Evolutionary conservation across 2,888 invertebrate genomes (phyloP).

Genomic region (Thymelicus sylvestris): DNA sequence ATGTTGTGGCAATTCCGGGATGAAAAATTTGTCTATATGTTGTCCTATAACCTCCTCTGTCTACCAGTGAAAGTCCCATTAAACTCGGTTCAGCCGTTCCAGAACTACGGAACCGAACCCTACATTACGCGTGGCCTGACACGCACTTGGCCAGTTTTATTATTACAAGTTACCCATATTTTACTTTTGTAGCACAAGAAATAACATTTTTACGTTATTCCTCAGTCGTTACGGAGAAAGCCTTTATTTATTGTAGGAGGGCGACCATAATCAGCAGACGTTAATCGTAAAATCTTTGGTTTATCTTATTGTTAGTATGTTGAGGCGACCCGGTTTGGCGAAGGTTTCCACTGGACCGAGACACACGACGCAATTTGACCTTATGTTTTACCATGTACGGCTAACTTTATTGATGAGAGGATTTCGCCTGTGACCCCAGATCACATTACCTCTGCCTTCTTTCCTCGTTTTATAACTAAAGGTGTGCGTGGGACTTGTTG

Average conservation of each 20-base stretch:
- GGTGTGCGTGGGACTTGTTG: too few species aligned
- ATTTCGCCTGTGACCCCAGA: neutral
- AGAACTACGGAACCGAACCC: too few species aligned
- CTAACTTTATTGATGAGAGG: neutral
- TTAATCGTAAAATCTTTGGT: neutral
- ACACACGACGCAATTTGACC: neutral
- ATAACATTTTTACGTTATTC: neutral
- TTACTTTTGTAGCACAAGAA: too few species aligned
- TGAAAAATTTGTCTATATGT: too few species aligned
- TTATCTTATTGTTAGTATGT: neutral
- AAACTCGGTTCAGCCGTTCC: too few species aligned
- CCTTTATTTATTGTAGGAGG: neutral
- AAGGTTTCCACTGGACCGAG: neutral
- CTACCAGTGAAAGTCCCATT: too few species aligned
- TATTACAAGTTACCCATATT: too few species aligned
- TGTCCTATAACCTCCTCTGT: too few species aligned
- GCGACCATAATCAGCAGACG: neutral
- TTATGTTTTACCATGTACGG: neutral
- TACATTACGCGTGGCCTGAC: too few species aligned
- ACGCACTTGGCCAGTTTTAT: too few species aligned
- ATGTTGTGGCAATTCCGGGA: too few species aligned
- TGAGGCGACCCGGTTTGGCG: slow-evolving; percentile 6
- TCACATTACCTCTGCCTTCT: neutral
- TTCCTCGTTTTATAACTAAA: neutral
- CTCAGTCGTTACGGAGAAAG: neutral